These are phyloP conservation scores for Drosophila carrolli DNA, from an alignment of 1,140 invertebrate genomes.

Conservation along the genomic window DNA sequence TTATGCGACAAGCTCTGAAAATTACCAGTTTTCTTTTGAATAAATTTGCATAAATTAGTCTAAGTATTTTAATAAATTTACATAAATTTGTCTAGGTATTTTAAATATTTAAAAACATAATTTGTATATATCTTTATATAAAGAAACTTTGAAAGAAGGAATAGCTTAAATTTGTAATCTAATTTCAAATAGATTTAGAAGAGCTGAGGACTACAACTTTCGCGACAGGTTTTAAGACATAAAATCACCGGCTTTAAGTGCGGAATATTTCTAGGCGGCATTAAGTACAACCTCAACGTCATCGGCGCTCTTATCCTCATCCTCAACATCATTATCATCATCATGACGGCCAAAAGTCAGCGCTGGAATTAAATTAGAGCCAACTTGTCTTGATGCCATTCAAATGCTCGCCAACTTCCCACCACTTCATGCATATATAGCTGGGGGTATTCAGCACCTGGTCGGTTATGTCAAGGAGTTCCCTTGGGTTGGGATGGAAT, in stretches of 20 bases:
- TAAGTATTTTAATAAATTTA: too few species aligned
- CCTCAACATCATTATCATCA: constrained; percentile 3
- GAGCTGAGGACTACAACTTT: background rate
- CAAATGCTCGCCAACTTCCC: constrained; percentile 25
- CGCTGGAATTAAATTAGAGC: constrained; percentile 69
- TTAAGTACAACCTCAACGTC: constrained; percentile 15
- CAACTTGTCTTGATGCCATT: constrained; percentile 72
- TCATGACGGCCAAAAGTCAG: constrained; percentile 46
- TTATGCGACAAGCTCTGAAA: background rate
- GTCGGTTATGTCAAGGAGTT: constrained; percentile 23
- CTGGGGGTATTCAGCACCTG: constrained; percentile 34
- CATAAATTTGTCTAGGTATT: too few species aligned
- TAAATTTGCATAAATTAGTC: too few species aligned
- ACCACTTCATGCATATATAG: constrained; percentile 1
- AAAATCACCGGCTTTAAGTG: background rate
- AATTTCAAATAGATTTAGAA: background rate
- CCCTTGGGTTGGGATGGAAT: background rate
- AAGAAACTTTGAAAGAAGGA: too few species aligned
- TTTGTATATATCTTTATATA: too few species aligned
- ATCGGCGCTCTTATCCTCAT: background rate
- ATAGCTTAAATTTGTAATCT: too few species aligned
- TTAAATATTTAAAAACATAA: too few species aligned
- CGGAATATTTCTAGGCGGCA: constrained; percentile 2
- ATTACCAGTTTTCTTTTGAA: too few species aligned
- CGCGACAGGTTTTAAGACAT: background rate